Percentiles rank a stretch among this genome's conserved stretches.
Conservation (phyloP, 2,113 vertebrate genomes). For the Urocolius indicus region DNA sequence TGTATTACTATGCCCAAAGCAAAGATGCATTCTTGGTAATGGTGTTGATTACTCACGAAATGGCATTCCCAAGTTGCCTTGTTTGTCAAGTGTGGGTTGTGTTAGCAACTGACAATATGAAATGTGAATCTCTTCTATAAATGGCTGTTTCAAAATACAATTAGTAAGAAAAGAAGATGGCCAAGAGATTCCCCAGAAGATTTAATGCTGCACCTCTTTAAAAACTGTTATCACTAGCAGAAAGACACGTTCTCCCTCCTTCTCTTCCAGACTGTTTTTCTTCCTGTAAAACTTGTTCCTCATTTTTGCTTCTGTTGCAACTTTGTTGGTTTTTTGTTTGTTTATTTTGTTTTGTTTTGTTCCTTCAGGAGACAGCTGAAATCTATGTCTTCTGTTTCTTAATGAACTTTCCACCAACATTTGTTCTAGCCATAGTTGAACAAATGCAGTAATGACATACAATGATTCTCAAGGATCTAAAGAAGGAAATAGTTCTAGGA, state of each 20-base stretch:
- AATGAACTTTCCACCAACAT: not conserved
- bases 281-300: not conserved
- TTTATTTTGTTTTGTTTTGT: no score
- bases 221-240: conserved; percentile 13
- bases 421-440: not conserved
- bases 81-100: conserved; percentile 50
- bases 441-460: not conserved
- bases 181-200: conserved; percentile 39
- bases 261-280: not conserved
- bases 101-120: conserved; percentile 66
- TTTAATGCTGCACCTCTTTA: conserved; percentile 23
- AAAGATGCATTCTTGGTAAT: conserved; percentile 46
- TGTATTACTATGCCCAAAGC: conserved; percentile 13
- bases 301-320: not conserved
- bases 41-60: conserved; percentile 62
- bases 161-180: conserved; percentile 57
- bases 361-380: not conserved
- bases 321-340: not conserved
- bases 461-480: not conserved
- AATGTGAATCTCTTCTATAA: conserved; percentile 51
- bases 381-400: not conserved
- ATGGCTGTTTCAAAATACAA: conserved; percentile 66
- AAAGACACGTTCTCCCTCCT: not conserved
- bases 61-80: not conserved
- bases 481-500: not conserved